These are phyloP conservation scores for Bombus affinis DNA, from an alignment of 1,140 invertebrate genomes.

Conservation along the genomic window DNA sequence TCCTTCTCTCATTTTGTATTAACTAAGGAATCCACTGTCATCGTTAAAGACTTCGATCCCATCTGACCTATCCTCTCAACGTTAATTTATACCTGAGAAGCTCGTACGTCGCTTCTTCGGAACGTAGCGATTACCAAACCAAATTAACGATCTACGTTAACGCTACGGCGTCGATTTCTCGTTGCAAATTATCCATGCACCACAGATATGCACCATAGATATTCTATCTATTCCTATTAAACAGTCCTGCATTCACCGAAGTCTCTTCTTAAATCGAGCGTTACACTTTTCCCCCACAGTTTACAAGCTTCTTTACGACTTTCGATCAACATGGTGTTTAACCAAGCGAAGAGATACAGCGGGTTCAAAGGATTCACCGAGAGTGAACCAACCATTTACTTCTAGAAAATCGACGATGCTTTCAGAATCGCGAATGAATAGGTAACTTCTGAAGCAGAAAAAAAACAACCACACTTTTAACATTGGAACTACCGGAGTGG, in stretches of 20 bases:
- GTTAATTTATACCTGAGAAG: background rate
- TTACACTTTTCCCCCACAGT: background rate
- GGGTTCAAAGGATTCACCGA: conserved; percentile 23
- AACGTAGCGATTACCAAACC: background rate
- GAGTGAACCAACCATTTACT: background rate
- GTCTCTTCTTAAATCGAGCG: conserved; percentile 9
- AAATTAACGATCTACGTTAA: conserved; percentile 17
- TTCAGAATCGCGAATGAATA: background rate
- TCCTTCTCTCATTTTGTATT: no score
- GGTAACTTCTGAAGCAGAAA: background rate
- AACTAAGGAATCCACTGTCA: no score
- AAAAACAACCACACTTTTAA: background rate
- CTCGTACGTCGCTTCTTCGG: background rate
- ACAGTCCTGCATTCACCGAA: no score
- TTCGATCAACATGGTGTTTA: conserved; percentile 30
- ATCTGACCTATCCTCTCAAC: background rate
- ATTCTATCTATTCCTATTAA: background rate
- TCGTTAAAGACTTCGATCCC: background rate
- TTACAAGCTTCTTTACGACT: background rate
- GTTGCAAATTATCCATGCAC: background rate
- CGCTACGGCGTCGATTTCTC: background rate
- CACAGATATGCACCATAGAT: no score
- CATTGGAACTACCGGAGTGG: background rate
- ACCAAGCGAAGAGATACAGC: background rate
- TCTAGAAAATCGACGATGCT: background rate